Evolutionary conservation across 2,888 invertebrate species (phyloP).

Genomic region (Drosophila eohydei): DNA sequence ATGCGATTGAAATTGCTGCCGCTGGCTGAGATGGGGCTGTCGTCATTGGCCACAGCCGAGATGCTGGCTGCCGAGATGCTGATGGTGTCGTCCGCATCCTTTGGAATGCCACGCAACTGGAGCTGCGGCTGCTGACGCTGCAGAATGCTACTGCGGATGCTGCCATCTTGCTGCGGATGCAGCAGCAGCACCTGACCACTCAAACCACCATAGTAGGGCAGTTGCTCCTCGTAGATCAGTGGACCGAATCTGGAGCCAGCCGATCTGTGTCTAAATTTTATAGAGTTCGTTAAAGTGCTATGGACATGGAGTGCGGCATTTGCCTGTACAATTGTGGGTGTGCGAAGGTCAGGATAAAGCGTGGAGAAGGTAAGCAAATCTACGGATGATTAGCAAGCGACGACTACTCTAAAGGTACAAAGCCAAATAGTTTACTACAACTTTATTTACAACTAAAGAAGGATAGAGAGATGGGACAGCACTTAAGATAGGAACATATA

Average conservation of each 20-base stretch:
- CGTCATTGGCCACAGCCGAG: slow-evolving; percentile 49
- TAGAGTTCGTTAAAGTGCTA: slow-evolving; percentile 56
- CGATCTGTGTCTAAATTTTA: slow-evolving; percentile 56
- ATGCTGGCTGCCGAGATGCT: slow-evolving; percentile 85
- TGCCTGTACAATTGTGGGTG: slow-evolving; percentile 53
- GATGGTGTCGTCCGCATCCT: slow-evolving; percentile 77
- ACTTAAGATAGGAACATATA: slow-evolving; percentile 55
- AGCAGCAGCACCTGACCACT: slow-evolving; percentile 88
- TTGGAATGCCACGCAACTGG: slow-evolving; percentile 38
- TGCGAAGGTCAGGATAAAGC: slow-evolving; percentile 8
- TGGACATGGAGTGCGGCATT: slow-evolving; percentile 13
- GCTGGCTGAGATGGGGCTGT: slow-evolving; percentile 55
- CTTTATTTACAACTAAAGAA: slow-evolving; percentile 59
- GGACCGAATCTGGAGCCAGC: slow-evolving; percentile 45
- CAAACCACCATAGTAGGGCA: slow-evolving; percentile 90
- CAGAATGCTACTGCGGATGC: slow-evolving; percentile 52
- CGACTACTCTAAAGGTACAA: slow-evolving; percentile 11
- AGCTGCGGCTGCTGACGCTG: slow-evolving; percentile 32
- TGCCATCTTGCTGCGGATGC: slow-evolving; percentile 63
- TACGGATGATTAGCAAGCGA: slow-evolving; percentile 44
- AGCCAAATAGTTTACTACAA: slow-evolving; percentile 38
- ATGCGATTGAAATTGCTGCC: slow-evolving; percentile 86
- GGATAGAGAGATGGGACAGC: slow-evolving; percentile 14
- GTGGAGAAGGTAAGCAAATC: slow-evolving; percentile 13
- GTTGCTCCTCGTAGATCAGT: slow-evolving; percentile 66